Evolutionary conservation across 2,888 invertebrate genomes (phyloP).

Genomic region (Leucoma salicis): DNA sequence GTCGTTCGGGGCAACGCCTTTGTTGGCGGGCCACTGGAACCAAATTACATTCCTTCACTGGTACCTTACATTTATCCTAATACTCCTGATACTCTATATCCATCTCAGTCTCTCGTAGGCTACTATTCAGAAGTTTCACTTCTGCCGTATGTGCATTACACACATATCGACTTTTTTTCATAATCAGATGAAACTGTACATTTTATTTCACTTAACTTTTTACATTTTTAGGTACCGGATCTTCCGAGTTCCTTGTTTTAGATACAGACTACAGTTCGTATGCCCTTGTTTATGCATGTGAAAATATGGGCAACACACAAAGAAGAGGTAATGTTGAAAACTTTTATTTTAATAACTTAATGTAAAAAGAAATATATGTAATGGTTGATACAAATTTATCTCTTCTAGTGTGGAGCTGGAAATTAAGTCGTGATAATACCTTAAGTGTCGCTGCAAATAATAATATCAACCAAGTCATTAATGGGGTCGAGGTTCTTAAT

Average conservation of each 20-base stretch:
- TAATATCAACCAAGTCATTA: conserved; percentile 38
- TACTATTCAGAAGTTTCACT: no score
- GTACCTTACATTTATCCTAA: no score
- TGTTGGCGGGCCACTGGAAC: no score
- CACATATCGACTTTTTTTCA: no score
- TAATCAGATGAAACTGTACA: no score
- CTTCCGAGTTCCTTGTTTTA: conserved; percentile 38
- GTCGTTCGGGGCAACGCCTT: no score
- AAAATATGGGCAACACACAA: conserved; percentile 45
- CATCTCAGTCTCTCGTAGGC: no score
- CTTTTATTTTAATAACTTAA: neutral
- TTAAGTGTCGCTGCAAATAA: conserved; percentile 29
- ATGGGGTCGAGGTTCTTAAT: conserved; percentile 37
- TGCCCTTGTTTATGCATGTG: conserved; percentile 83
- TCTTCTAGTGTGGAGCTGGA: conserved; percentile 54
- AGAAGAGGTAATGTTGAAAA: conserved; percentile 28
- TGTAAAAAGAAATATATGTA: neutral
- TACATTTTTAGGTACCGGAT: conserved; percentile 19
- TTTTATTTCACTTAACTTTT: no score
- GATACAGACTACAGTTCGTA: conserved; percentile 83
- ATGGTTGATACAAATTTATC: neutral
- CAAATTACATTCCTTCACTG: no score
- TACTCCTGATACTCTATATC: no score
- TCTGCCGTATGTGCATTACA: no score
- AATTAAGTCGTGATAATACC: conserved; percentile 43